Conservation (phyloP, 2,888 invertebrate genomes). For the Eupelmus urozonus region DNA sequence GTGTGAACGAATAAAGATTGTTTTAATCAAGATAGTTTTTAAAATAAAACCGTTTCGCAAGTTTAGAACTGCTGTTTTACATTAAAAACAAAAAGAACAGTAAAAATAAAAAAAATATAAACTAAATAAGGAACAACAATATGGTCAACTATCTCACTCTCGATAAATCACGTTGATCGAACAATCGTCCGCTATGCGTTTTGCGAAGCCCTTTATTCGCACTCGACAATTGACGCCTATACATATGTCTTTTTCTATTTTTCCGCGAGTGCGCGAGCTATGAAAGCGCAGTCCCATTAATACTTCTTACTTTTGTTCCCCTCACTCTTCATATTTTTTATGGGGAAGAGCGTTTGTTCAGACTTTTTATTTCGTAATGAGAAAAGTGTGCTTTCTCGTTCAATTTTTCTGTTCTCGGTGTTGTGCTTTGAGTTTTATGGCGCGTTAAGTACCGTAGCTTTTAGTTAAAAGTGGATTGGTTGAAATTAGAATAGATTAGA, state of each 20-base stretch:
- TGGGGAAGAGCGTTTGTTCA: conserved; percentile 3
- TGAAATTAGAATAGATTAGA: too few species aligned
- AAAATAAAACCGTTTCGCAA: too few species aligned
- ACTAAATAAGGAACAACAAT: conserved; percentile 39
- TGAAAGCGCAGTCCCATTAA: conserved; percentile 44
- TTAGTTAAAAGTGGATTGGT: too few species aligned
- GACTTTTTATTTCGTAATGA: conserved; percentile 36
- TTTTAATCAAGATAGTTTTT: too few species aligned
- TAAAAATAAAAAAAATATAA: conserved; percentile 14
- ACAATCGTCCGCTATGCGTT: conserved; percentile 45
- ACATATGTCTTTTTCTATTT: background rate
- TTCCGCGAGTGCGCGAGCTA: background rate
- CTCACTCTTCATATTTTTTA: background rate
- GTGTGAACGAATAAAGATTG: too few species aligned
- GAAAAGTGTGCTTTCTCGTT: background rate
- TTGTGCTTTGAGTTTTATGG: too few species aligned
- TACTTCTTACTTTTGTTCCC: conserved; percentile 53
- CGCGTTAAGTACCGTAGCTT: too few species aligned
- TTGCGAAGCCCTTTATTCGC: background rate
- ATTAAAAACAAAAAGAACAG: too few species aligned
- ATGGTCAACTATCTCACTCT: conserved; percentile 8
- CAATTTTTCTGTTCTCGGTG: background rate
- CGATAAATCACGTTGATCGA: conserved; percentile 55
- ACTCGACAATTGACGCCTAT: conserved; percentile 10
- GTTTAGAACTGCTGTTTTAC: too few species aligned